Evolutionary conservation across 2,888 invertebrate species (phyloP), one percentile per base, ranked within the genome.

Genomic region (Nysson spinosus): DNA sequence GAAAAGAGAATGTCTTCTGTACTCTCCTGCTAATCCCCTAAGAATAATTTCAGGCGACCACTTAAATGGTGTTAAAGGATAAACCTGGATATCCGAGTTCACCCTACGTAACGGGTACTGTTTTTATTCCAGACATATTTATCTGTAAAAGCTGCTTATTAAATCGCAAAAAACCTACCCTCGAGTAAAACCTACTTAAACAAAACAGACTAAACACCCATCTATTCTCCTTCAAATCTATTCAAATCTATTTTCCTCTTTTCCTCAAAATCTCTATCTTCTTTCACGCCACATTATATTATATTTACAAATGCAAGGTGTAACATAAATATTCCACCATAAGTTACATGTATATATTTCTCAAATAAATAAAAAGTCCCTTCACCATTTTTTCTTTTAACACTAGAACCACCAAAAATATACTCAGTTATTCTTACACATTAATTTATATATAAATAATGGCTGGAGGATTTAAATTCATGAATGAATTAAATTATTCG

Each of bases 11-110:
- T 4, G 12, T 32, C 55, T 17, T 28, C 20, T 30, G 44, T 44
- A 28, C 32, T 35, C 12, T 12, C 43, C 7, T 12, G 32, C 35
- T 70, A 52, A 70, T 68, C 55, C 58, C 30, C 5, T 7, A 65
- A 61, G 60, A 60, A 65, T 71, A 71, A 72, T 72, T 65, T 30
- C 32, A 34, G 56, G 12, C 50, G 47, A 24, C 58, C 47, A 56
- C 47, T 71, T 71, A 56, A 64, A 65, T 49, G 42, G 46, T 19
- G 40, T 60, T 62, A 60, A 62, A 30, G 42, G 62, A 62, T 64
- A 64, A 70, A 54, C 16, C 3, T 1, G 17, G 26, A 49, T 39
- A 39, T 39, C 40, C 12, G 30, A n/a, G 28, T 12, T 6, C 28
- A n/a, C 24, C 19, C 12, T 1, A 22, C 26, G 11, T n/a, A 37